Evolutionary conservation across 1,140 invertebrate genomes (phyloP), one percentile per base, ranked within the genome.

Genomic region (Saccostrea echinata): DNA sequence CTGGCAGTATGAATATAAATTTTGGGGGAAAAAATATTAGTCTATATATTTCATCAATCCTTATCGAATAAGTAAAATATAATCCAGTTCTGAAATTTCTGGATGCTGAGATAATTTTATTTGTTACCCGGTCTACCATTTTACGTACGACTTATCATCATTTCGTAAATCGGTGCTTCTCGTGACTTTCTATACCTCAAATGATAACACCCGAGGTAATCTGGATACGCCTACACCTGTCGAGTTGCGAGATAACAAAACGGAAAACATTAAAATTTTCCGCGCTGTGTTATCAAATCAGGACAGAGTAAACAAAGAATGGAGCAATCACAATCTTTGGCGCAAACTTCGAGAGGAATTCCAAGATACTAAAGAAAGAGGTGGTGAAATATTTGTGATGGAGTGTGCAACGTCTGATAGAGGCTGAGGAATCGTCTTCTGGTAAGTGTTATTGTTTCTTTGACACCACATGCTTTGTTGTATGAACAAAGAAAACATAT

Each of bases 251-350:
- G 55, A 61, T 18, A 43, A 43, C 43, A 43, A 43, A 43, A 43
- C 43, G 9, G 43, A 43, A 61, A 21, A 61, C n/a, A 61, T 61
- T 61, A 61, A 61, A 61, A 61, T 61, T 61, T 21, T 61, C 55
- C 55, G 68, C 68, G 68, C 68, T 76, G 30, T 76, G 27, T 33
- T 76, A 76, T 76, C 68, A 76, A 76, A 76, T 76, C 68, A 76
- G 68, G 68, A 76, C 24, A 13, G 68, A 76, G 68, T 76, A 76
- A 76, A 76, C 68, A 76, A 76, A 76, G 68, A 76, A 76, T 76
- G 68, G 68, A 76, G 68, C 68, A 76, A 76, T 76, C 68, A 76
- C 68, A 27, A 76, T 30, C 68, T 76, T 76, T 76, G 68, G 68
- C 68, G 68, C 68, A 76, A 61, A 61, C 55, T 61, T 61, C 55